Evolutionary conservation across 2,888 invertebrate species (phyloP).

Genomic region (Polydrusus cervinus): DNA sequence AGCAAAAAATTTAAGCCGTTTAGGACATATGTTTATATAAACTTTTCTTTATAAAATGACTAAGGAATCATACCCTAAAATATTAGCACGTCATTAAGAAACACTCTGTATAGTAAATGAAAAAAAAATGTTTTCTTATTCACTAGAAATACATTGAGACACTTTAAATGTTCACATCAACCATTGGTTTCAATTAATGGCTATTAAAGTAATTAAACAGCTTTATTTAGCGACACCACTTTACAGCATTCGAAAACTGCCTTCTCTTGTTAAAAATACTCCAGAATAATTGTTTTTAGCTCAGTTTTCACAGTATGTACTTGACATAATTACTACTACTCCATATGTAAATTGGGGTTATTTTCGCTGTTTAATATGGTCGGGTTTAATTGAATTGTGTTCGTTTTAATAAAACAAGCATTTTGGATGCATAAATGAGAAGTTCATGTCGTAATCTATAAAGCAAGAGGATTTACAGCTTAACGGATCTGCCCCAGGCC

Average conservation of each 20-base stretch:
- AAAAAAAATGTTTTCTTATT: too few species aligned
- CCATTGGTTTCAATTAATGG: neutral
- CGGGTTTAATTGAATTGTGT: slow-evolving; percentile 36
- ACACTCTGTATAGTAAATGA: too few species aligned
- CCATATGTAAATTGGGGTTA: slow-evolving; percentile 18
- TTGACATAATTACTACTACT: slow-evolving; percentile 25
- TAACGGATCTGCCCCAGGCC: neutral
- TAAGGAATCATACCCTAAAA: too few species aligned
- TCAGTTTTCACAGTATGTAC: slow-evolving; percentile 13
- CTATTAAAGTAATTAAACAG: neutral
- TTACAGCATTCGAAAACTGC: neutral
- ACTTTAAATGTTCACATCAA: neutral
- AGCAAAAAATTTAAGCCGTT: too few species aligned
- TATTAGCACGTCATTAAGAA: too few species aligned
- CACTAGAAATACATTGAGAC: neutral
- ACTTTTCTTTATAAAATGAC: too few species aligned
- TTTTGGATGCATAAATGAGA: slow-evolving; percentile 39
- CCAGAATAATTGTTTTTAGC: slow-evolving; percentile 12
- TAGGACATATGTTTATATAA: too few species aligned
- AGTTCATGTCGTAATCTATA: slow-evolving; percentile 41
- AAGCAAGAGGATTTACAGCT: slow-evolving; percentile 37
- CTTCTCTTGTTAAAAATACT: slow-evolving; percentile 1
- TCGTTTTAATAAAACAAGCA: slow-evolving; percentile 33
- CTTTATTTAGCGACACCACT: neutral
- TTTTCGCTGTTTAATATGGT: slow-evolving; percentile 37